Evolutionary conservation across 2,113 vertebrate species (phyloP).

Genomic region (Hyaena hyaena): DNA sequence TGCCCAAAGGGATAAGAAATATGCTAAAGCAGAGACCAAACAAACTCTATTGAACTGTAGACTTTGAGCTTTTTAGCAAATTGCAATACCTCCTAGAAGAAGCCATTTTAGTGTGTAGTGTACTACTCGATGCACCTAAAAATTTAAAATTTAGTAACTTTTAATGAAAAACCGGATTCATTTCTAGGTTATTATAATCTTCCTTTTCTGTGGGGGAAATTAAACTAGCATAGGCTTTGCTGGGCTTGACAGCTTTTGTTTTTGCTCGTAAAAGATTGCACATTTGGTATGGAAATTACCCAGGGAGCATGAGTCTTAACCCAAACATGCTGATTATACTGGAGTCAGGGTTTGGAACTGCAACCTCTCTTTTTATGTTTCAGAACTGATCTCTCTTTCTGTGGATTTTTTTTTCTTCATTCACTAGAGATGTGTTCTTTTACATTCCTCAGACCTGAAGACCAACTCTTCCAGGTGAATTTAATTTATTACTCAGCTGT

Average conservation of each 20-base stretch:
- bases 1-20: neutral
- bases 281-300: conserved; percentile 48
- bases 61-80: neutral
- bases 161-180: neutral
- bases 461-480: conserved; percentile 51
- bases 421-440: conserved; percentile 51
- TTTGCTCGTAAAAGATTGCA: neutral
- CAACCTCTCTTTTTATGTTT: conserved; percentile 60
- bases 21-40: neutral
- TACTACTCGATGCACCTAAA: neutral
- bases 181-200: neutral
- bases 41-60: neutral
- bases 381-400: conserved; percentile 40
- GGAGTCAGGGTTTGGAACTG: neutral
- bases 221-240: neutral
- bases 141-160: neutral
- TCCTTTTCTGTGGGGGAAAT: neutral
- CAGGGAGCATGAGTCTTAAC: neutral
- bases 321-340: neutral
- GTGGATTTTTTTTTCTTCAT: conserved; percentile 14
- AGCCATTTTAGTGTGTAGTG: neutral
- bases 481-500: conserved; percentile 57
- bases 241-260: neutral
- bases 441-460: conserved; percentile 49
- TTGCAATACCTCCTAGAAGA: neutral